A percentile compares a stretch with the other conserved stretches of the same genome.
Evolutionary conservation across 2,113 vertebrate species (phyloP).

Genomic region (Probosciger aterrimus): DNA sequence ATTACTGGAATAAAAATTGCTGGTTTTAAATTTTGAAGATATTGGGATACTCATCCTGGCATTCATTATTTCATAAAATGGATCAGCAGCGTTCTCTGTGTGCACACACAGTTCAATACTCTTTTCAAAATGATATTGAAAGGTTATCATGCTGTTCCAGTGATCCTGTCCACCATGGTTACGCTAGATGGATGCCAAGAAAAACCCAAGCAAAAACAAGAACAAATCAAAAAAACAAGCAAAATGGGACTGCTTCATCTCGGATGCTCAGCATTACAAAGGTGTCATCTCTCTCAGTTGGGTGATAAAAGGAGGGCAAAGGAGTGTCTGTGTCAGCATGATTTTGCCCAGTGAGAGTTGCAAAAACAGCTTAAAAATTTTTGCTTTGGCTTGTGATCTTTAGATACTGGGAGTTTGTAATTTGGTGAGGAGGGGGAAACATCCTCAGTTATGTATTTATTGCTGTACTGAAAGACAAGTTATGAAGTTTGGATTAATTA

Average conservation of each 20-base stretch:
- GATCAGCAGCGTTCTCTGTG: background rate
- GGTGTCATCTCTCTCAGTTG: background rate
- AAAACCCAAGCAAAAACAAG: background rate
- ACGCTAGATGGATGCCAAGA: background rate
- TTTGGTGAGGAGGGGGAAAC: background rate
- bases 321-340: rapidly evolving
- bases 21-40: slow-evolving; percentile 35
- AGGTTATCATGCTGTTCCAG: background rate
- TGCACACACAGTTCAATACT: background rate
- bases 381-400: background rate
- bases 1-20: slow-evolving; percentile 52
- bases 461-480: background rate
- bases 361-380: background rate
- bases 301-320: background rate
- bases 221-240: background rate
- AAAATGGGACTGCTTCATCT: background rate
- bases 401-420: background rate
- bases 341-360: background rate
- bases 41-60: background rate
- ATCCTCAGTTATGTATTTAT: background rate
- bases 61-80: slow-evolving; percentile 59
- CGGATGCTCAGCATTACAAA: background rate
- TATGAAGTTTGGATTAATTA: slow-evolving; percentile 9
- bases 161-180: background rate
- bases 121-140: background rate